Base-by-base conservation (phyloP, 2,797 vertebrate species). In the Apogon hyalosoma region DNA sequence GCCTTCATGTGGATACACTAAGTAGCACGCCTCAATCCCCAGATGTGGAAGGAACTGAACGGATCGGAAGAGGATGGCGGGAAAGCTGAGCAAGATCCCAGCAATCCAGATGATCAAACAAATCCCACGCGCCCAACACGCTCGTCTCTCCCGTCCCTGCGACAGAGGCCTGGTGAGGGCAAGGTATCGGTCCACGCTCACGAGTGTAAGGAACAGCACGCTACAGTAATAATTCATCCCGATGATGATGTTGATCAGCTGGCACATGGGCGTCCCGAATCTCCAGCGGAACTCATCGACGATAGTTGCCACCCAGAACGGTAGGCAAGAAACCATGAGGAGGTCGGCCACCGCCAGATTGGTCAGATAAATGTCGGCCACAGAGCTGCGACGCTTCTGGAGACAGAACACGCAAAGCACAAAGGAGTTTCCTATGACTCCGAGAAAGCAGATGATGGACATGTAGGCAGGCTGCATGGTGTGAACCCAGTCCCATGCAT, bases 171-270 rank as follows among this genome's bases (percentile, higher is more conserved):
- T 95, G 33, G 95, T 94, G 40, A 98, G 87, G 12, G 92, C 96
- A 72, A 96, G 69, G 74, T 97, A 98, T 61, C 96, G 93, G 84
- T 98, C 96, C 0, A 96, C 81, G 52, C 96, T 97, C 14, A 98
- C 95, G 61, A 96, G 78, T 1, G 92, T 94, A 48, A 98, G 92
- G 73, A 98, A 96, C 60, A 93, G 92, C 69, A 96, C 90, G 63
- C 96, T 96, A 63, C 94, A 90, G 57, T 95, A 96, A 19, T 96
- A 88, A 69, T 97, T 97, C 92, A 96, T 93, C 40, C 75, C 62
- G 13, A 92, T 89, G 64, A 94, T 43, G 3, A 90, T 41, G 61
- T 88, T 95, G 63, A 96, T 71, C 2, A 90, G 47, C 60, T 93
- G 95, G 76, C 97, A 98, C 60, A 97, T 90, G 14, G 79, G 81